phyloP scores from a whole-genome alignment of 1,140 invertebrate genomes.

The Pantala flavescens region DNA sequence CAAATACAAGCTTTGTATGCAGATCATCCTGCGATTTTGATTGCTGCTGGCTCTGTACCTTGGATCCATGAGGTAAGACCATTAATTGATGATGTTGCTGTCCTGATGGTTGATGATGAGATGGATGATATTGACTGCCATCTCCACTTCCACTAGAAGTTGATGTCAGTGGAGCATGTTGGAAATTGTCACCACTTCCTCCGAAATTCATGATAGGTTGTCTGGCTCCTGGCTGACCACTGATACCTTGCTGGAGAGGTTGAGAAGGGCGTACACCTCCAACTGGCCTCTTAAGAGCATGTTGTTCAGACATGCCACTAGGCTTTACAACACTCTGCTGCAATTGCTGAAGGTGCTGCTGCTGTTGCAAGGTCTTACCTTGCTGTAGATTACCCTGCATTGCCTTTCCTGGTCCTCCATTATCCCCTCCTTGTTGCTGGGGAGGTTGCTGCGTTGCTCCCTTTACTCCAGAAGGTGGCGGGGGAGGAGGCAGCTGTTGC shows the following conservation, averaged over 20 bases:
- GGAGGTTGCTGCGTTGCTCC: slow-evolving; percentile 17
- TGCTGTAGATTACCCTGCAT: too few species aligned
- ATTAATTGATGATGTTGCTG: slow-evolving; percentile 14
- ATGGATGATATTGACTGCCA: background rate
- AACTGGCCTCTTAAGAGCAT: too few species aligned
- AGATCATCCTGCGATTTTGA: slow-evolving; percentile 27
- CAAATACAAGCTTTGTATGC: slow-evolving; percentile 24
- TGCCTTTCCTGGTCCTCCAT: too few species aligned
- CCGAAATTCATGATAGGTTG: too few species aligned
- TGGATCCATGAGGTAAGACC: background rate
- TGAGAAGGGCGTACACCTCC: too few species aligned
- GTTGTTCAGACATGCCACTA: slow-evolving; percentile 31
- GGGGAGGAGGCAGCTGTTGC: background rate
- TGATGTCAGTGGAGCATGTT: slow-evolving; percentile 32
- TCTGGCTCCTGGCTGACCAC: too few species aligned
- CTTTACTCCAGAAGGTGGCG: slow-evolving; percentile 13
- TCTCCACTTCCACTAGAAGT: background rate
- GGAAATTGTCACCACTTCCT: slow-evolving; percentile 78
- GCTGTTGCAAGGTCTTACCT: too few species aligned
- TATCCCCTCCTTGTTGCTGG: slow-evolving; percentile 28
- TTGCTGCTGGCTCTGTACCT: slow-evolving; percentile 20
- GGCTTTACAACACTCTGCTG: slow-evolving; percentile 39
- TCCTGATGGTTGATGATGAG: slow-evolving; percentile 11
- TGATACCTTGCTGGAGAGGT: too few species aligned
- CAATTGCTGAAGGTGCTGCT: too few species aligned